Percentiles rank a stretch among this genome's conserved stretches.
Evolutionary conservation across 2,113 vertebrate species (phyloP).

Genomic region (Sterna hirundo): DNA sequence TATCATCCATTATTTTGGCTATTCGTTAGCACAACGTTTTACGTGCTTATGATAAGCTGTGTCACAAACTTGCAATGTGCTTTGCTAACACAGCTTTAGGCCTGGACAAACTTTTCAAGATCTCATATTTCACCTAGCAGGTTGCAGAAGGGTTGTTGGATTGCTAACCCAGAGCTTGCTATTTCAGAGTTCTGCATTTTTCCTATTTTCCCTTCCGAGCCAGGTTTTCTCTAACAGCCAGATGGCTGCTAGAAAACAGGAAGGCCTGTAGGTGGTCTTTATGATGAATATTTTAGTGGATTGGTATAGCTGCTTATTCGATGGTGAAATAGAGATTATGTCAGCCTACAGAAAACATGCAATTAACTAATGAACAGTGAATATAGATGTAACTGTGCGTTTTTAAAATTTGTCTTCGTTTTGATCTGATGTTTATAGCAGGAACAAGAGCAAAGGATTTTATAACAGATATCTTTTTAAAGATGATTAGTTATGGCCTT

Average conservation of each 20-base stretch:
- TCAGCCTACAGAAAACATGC: neutral
- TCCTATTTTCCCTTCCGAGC: neutral
- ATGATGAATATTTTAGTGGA: conserved; percentile 39
- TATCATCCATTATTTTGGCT: neutral
- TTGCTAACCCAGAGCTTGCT: neutral
- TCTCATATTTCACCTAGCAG: neutral
- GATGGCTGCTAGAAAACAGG: conserved; percentile 27
- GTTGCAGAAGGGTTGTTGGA: neutral
- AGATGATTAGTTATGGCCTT: neutral
- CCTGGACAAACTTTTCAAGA: neutral
- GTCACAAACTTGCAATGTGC: neutral
- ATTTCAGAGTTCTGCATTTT: neutral
- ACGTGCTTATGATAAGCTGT: neutral
- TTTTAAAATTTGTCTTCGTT: neutral
- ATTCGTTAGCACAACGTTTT: neutral
- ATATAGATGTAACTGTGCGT: neutral
- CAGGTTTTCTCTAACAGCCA: conserved; percentile 25
- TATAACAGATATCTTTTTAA: neutral
- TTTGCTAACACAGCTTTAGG: neutral
- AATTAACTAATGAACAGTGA: neutral
- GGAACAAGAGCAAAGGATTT: neutral
- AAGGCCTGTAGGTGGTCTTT: conserved; percentile 8
- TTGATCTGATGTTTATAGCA: neutral
- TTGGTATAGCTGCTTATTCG: neutral
- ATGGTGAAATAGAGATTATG: neutral